Conservation (phyloP, 2,797 vertebrate species). For the Paedocypris micromegethes region DNA sequence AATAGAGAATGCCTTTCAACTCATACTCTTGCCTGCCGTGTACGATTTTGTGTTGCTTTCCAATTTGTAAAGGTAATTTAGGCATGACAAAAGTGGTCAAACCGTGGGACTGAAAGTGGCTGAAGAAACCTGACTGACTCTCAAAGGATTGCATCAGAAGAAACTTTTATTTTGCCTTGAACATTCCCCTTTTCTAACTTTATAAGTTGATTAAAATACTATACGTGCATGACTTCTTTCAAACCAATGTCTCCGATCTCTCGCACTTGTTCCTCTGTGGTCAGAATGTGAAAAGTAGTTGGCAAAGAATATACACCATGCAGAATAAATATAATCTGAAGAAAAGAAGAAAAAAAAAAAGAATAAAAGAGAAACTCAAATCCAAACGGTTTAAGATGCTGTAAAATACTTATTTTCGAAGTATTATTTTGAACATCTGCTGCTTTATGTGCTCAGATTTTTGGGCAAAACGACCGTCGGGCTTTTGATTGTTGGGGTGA, state of each 20-base stretch:
- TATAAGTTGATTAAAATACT: slow-evolving; percentile 67
- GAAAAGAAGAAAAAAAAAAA: slow-evolving; percentile 69
- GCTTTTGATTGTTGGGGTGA: slow-evolving; percentile 55
- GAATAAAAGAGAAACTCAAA: slow-evolving; percentile 59
- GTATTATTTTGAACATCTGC: slow-evolving; percentile 66
- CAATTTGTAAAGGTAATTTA: slow-evolving; percentile 68
- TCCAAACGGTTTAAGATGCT: slow-evolving; percentile 55
- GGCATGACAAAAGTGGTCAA: slow-evolving; percentile 65
- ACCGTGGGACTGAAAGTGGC: slow-evolving; percentile 53
- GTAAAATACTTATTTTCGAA: slow-evolving; percentile 77
- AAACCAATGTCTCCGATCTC: slow-evolving; percentile 62
- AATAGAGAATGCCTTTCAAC: slow-evolving; percentile 66
- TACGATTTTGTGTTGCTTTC: slow-evolving; percentile 71
- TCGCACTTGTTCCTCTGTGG: slow-evolving; percentile 75
- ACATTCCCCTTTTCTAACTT: slow-evolving; percentile 72
- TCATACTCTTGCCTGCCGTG: slow-evolving; percentile 71
- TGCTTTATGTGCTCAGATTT: slow-evolving; percentile 56
- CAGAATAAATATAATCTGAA: slow-evolving; percentile 72
- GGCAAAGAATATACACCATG: slow-evolving; percentile 67
- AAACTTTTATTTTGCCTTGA: slow-evolving; percentile 62
- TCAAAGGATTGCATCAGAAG: slow-evolving; percentile 43
- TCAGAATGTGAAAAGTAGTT: slow-evolving; percentile 77
- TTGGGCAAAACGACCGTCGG: slow-evolving; percentile 46
- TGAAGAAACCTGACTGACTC: slow-evolving; percentile 45
- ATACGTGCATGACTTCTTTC: slow-evolving; percentile 74